Evolutionary conservation across 1,140 invertebrate species (phyloP).

Genomic region (Anagrus nilaparvatae): DNA sequence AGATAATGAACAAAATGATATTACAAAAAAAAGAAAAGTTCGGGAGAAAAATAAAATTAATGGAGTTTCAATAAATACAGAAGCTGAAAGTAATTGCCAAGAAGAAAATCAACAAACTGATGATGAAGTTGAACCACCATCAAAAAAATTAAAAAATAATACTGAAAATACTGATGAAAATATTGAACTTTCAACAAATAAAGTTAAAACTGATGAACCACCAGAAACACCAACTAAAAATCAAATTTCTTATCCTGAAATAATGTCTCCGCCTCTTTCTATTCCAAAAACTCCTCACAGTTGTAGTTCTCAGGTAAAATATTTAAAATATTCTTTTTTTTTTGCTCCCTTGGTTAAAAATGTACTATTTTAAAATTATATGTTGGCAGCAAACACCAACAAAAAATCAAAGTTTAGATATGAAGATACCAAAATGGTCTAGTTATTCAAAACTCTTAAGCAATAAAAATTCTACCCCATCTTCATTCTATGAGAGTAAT

Average conservation of each 20-base stretch:
- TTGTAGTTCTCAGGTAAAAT: slow-evolving; percentile 16
- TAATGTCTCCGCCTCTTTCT: slow-evolving; percentile 37
- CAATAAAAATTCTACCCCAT: slow-evolving; percentile 17
- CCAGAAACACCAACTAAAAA: slow-evolving; percentile 25
- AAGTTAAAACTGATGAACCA: too few species aligned
- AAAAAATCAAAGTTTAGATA: slow-evolving; percentile 15
- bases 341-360: background rate
- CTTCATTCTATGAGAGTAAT: slow-evolving; percentile 34
- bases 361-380: background rate
- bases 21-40: slow-evolving; percentile 33
- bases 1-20: slow-evolving; percentile 28
- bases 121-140: slow-evolving; percentile 22
- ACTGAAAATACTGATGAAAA: slow-evolving; percentile 17
- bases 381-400: slow-evolving; percentile 9
- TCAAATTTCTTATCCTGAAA: slow-evolving; percentile 25
- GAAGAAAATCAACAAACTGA: slow-evolving; percentile 18
- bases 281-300: slow-evolving; percentile 25
- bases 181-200: too few species aligned
- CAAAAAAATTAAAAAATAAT: slow-evolving; percentile 28
- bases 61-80: slow-evolving; percentile 23
- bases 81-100: slow-evolving; percentile 3
- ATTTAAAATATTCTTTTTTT: background rate
- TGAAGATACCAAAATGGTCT: slow-evolving; percentile 13
- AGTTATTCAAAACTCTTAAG: slow-evolving; percentile 18
- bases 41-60: slow-evolving; percentile 28